Base-by-base conservation (phyloP, 2,797 vertebrate genomes). In the Melanotaenia boesemani region DNA sequence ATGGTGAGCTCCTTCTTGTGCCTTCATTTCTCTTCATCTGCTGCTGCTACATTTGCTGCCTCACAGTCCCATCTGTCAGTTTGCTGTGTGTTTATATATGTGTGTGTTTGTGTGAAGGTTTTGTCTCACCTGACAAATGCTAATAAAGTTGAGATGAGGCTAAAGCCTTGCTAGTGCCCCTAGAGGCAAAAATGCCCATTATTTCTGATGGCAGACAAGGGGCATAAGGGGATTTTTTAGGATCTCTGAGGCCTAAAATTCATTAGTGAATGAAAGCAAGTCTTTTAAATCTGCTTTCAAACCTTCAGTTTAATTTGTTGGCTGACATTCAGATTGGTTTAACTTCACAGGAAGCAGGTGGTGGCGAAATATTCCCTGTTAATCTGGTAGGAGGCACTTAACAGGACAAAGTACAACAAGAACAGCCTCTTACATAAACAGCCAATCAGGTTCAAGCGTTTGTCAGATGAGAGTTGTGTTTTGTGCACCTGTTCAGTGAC, bases 11-110 rank as follows among this genome's bases (percentile, higher is more conserved):
- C 41, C 52, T 41, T 58, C 20, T 16, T 30, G 57, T 63, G 9
- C 34, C 26, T 59, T 60, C 28, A 37, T 26, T 26, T 66, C 9
- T 60, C 61, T 62, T 80, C 71, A 48, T 61, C 15, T 9, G 68
- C 61, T 15, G 72, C 65, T 81, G 86, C 86, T 82, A 82, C 84
- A 86, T 83, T 58, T 79, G 68, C 82, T 81, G 72, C 76, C 64
- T 61, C 67, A 80, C 37, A 55, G 59, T 71, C 65, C 63, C 52
- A 34, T 77, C 67, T 68, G 79, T 77, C 67, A 63, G 67, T 70
- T 48, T 39, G 34, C 22, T 57, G 68, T 64, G 34, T 55, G 6
- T 70, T 62, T 44, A 5, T 44, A 9, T 16, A 18, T 75, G 32
- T 60, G 32, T 56, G 15, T 74, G 56, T 70, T 36, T 64, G 20